These are phyloP conservation scores for Gila robusta DNA, from an alignment of 2,797 vertebrate genomes.

Conservation along the genomic window DNA sequence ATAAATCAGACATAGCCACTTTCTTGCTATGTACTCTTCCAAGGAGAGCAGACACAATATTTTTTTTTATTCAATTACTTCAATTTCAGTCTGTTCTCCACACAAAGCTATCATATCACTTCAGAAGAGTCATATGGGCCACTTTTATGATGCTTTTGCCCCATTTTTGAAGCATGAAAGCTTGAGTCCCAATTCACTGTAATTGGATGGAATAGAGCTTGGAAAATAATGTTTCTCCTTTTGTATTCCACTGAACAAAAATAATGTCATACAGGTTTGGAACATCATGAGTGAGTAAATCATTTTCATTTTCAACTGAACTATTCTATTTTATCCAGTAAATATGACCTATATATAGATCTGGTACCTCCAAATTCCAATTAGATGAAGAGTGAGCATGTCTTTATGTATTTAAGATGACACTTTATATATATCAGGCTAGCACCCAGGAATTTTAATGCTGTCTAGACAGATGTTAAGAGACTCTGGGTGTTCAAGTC, in stretches of 20 bases:
- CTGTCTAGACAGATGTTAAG: conserved; percentile 75
- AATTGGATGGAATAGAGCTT: background rate
- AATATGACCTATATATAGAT: background rate
- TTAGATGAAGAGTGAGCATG: conserved; percentile 51
- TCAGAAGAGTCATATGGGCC: background rate
- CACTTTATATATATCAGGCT: conserved; percentile 50
- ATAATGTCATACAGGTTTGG: conserved; percentile 7
- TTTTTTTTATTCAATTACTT: background rate
- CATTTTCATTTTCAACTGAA: conserved; percentile 1
- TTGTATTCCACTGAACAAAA: background rate
- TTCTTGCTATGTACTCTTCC: background rate
- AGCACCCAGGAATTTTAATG: conserved; percentile 62
- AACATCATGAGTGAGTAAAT: conserved; percentile 3
- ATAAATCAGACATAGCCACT: background rate
- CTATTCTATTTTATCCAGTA: background rate
- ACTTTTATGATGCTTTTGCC: background rate
- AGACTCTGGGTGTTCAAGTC: conserved; percentile 60
- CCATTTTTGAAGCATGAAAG: background rate
- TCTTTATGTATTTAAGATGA: conserved; percentile 69
- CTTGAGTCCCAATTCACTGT: background rate
- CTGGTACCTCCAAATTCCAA: conserved; percentile 39
- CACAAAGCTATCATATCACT: background rate
- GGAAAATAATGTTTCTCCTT: background rate
- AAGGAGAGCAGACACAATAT: background rate
- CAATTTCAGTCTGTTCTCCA: background rate